These are phyloP conservation scores for Corythucha ciliata DNA, from an alignment of 2,888 invertebrate species.

Conservation along the genomic window DNA sequence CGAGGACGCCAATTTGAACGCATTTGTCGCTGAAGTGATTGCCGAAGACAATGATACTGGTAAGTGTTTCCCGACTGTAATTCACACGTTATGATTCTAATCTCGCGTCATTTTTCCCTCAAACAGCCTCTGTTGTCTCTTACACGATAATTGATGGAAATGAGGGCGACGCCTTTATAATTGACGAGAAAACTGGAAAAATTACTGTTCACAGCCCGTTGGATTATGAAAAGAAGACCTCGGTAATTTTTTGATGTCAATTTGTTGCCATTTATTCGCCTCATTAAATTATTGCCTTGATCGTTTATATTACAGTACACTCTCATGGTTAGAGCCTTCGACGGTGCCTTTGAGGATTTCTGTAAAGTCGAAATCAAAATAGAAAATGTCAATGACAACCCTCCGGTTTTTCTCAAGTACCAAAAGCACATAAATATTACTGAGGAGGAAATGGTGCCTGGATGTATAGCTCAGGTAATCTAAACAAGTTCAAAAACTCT, in stretches of 20 bases:
- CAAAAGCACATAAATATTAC: conserved; percentile 62
- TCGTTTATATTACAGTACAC: conserved; percentile 52
- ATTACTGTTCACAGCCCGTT: conserved; percentile 64
- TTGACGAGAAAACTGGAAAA: conserved; percentile 75
- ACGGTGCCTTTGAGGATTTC: conserved; percentile 72
- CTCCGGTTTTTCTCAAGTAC: conserved; percentile 66
- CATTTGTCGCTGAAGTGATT: conserved; percentile 74
- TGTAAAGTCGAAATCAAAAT: conserved; percentile 77
- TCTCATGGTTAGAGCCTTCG: conserved; percentile 71
- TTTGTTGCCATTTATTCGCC: no score
- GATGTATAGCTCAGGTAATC: conserved; percentile 58
- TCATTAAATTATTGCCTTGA: conserved; percentile 5
- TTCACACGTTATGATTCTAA: conserved; percentile 7
- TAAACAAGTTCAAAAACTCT: neutral
- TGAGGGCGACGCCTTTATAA: conserved; percentile 72
- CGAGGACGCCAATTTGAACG: conserved; percentile 76
- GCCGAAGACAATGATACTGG: conserved; percentile 81
- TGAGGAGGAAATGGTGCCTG: conserved; percentile 60
- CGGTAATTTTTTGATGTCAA: conserved; percentile 39
- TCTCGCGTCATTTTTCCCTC: conserved; percentile 10
- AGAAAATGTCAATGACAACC: conserved; percentile 86
- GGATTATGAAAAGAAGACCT: conserved; percentile 75
- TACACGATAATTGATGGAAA: conserved; percentile 86
- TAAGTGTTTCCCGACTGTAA: conserved; percentile 33
- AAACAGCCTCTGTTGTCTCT: conserved; percentile 63